Percentiles rank a stretch among this genome's conserved stretches.
Evolutionary conservation across 2,888 invertebrate genomes (phyloP).

Genomic region (Synanthedon formicaeformis): DNA sequence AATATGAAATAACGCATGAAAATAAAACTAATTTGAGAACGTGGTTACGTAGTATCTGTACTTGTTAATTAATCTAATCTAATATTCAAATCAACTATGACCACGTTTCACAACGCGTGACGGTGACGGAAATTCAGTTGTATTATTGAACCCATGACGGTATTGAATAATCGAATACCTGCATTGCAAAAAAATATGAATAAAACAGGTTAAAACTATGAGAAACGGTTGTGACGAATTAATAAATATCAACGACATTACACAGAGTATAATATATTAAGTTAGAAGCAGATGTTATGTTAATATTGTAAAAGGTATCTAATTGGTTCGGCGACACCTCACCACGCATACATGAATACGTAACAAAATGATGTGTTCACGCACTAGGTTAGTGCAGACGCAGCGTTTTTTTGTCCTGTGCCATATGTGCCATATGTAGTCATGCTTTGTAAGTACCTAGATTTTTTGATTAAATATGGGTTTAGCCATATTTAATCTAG

Average conservation of each 20-base stretch:
- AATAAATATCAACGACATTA: neutral
- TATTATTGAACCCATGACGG: neutral
- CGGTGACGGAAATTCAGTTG: no score
- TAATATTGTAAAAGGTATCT: conserved; percentile 1
- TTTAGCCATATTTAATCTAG: no score
- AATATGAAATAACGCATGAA: no score
- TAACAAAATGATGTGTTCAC: neutral
- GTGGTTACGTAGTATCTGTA: no score
- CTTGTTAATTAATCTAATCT: no score
- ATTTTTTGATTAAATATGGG: no score
- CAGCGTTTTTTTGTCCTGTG: neutral
- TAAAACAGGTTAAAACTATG: no score
- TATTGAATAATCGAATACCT: neutral
- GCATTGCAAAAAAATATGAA: neutral
- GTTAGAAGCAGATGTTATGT: neutral
- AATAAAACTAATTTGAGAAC: no score
- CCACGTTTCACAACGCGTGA: no score
- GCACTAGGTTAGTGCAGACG: neutral
- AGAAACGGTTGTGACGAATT: neutral
- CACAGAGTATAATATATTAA: neutral
- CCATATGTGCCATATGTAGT: no score
- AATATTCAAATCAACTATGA: no score
- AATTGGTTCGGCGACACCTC: conserved; percentile 10
- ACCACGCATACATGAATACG: conserved; percentile 8
- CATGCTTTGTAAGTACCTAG: no score